phyloP scores from a whole-genome alignment of 2,888 invertebrate genomes.

The Endomychus coccineus region DNA sequence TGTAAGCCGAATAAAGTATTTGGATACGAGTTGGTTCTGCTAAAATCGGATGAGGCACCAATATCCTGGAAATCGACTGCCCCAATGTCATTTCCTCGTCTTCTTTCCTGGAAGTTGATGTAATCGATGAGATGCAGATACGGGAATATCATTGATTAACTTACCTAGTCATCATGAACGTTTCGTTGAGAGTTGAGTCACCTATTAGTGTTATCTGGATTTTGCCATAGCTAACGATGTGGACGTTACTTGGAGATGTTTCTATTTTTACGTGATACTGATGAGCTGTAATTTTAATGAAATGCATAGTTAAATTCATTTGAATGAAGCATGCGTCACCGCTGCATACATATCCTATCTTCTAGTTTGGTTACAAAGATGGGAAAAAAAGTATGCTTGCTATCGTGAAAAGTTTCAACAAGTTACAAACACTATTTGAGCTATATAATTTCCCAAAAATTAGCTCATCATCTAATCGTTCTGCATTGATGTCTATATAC shows the following conservation, averaged over 20 bases:
- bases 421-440: too few species aligned
- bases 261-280: slow-evolving; percentile 80
- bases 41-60: slow-evolving; percentile 83
- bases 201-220: slow-evolving; percentile 73
- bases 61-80: slow-evolving; percentile 67
- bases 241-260: slow-evolving; percentile 59
- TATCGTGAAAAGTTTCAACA: too few species aligned
- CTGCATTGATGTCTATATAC: too few species aligned
- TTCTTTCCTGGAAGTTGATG: slow-evolving; percentile 55
- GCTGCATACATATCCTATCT: too few species aligned
- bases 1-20: slow-evolving; percentile 79
- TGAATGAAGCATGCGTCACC: too few species aligned
- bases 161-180: slow-evolving; percentile 79
- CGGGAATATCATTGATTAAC: slow-evolving; percentile 3
- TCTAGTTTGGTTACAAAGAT: too few species aligned
- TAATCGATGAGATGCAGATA: too few species aligned
- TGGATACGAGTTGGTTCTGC: slow-evolving; percentile 65
- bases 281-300: slow-evolving; percentile 70
- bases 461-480: too few species aligned
- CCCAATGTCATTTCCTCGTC: slow-evolving; percentile 67
- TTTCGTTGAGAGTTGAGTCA: slow-evolving; percentile 76
- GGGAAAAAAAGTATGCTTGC: too few species aligned
- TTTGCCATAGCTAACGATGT: slow-evolving; percentile 69
- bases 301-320: too few species aligned
- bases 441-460: too few species aligned